Evolutionary conservation across 2,888 invertebrate species (phyloP), one percentile per base, ranked within the genome.

Genomic region (Cristatella mucedo): DNA sequence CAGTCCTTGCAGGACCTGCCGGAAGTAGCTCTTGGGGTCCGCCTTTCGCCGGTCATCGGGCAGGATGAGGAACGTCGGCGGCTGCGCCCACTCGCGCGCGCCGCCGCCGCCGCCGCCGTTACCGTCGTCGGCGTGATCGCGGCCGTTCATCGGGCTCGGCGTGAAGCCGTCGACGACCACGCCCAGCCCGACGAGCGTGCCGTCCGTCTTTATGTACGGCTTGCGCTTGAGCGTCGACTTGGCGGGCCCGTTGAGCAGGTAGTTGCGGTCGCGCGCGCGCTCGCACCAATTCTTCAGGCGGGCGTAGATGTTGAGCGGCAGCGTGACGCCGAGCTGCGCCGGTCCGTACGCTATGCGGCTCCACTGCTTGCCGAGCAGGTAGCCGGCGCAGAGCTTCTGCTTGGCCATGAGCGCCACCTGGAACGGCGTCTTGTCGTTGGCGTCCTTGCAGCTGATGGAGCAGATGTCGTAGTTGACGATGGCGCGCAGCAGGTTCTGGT

Each of bases 341-440:
- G 36, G 36, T 6, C 36, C 36, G 19, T 36, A 36, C 36, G 22
- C 49, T 2, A 63, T 54, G 40, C 56, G 52, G n/a, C 56, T 58
- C 64, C 63, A 63, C 41, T 63, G 63, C 40, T 62, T 61, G 7
- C 62, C 57, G 11, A 64, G 50, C 13, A 64, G 50, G 43, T 61
- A 63, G 2, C 58, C 56, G 4, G 63, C 64, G 40, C 61, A 61
- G 18, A 55, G 51, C 41, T 55, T 55, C 34, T 57, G 51, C 33
- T 54, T 51, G 21, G 54, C 52, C 24, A 62, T 43, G 4, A 64
- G 52, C 4, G 63, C 57, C 9, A 63, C 50, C 42, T 59, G 61
- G 3, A 64, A 41, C 3, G 63, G 59, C 4, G 55, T 55, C 6
- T 60, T 49, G 11, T 51, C 57, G 32, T 56, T 49, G 2, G 61